Percentiles rank a stretch among this genome's conserved stretches.
Conservation (phyloP, 1,140 invertebrate species). For the Drosophila nikananu region DNA sequence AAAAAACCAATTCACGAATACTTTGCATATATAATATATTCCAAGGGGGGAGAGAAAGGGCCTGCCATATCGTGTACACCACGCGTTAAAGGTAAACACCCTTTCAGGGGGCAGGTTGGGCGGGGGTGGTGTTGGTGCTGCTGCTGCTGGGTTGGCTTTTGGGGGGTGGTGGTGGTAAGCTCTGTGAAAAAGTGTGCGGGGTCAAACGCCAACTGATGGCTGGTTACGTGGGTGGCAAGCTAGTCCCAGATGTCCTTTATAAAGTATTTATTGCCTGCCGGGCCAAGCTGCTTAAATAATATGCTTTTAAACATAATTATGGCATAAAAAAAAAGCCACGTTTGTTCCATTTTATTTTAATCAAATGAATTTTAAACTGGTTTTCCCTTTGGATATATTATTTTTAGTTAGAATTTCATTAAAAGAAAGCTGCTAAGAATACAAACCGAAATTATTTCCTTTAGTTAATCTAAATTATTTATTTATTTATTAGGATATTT, state of each 20-base stretch:
- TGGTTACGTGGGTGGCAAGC: not conserved
- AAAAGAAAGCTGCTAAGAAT: too few species aligned
- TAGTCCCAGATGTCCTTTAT: constrained; percentile 17
- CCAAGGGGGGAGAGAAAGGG: constrained; percentile 55
- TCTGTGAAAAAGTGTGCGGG: constrained; percentile 23
- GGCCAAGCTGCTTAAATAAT: not conserved
- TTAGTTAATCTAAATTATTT: too few species aligned
- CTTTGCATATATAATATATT: constrained; percentile 85
- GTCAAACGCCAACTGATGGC: constrained; percentile 60
- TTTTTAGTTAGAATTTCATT: not conserved
- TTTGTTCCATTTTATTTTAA: not conserved
- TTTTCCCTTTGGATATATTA: not conserved
- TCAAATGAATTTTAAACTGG: not conserved
- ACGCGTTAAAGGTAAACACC: constrained; percentile 82
- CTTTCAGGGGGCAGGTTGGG: constrained; percentile 43
- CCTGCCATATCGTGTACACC: constrained; percentile 58
- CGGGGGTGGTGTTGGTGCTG: not conserved
- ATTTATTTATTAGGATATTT: too few species aligned
- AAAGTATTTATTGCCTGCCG: constrained; percentile 1
- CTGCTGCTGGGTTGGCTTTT: not conserved
- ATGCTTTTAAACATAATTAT: not conserved
- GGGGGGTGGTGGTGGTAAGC: not conserved
- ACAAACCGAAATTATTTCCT: not conserved
- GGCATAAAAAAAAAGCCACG: too few species aligned
- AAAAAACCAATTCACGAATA: constrained; percentile 85